A percentile compares a stretch with the other conserved stretches of the same genome.
These are phyloP conservation scores for Galaxea fascicularis DNA, from an alignment of 92 coral and sea anemone species.

Conservation along the genomic window DNA sequence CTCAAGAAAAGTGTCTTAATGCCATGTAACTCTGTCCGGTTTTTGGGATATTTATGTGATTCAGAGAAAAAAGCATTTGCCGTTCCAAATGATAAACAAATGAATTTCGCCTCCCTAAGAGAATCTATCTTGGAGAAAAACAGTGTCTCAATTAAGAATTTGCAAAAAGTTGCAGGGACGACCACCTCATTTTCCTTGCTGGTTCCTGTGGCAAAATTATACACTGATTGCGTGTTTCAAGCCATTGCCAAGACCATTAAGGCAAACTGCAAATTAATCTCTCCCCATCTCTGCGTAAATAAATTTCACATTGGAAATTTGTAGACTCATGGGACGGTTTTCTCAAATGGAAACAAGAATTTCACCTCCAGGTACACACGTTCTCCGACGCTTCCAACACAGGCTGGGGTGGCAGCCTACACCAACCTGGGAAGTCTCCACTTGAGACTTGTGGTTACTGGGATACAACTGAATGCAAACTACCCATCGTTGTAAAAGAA, in stretches of 20 bases:
- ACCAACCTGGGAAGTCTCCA: background rate
- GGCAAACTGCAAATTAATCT: background rate
- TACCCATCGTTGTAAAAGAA: constrained; percentile 42
- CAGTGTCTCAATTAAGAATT: constrained; percentile 27
- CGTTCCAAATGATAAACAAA: constrained; percentile 57
- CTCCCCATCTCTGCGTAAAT: background rate
- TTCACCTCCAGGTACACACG: constrained; percentile 25
- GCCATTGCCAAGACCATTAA: background rate
- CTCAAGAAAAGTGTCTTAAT: constrained; percentile 33
- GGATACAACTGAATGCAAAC: background rate
- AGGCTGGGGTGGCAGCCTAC: constrained; percentile 37
- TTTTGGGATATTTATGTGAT: constrained; percentile 51
- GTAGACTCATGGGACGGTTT: background rate
- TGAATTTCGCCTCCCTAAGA: constrained; percentile 48
- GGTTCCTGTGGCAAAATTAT: constrained; percentile 63
- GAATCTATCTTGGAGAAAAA: constrained; percentile 39
- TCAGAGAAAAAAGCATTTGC: constrained; percentile 53
- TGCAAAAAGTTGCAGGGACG: constrained; percentile 61
- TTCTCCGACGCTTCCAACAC: constrained; percentile 49
- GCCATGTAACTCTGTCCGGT: constrained; percentile 42
- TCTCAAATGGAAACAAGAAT: background rate
- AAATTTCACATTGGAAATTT: background rate
- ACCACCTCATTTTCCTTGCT: constrained; percentile 66
- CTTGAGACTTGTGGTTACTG: background rate
- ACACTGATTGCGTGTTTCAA: constrained; percentile 4